phyloP scores from a whole-genome alignment of 2,888 invertebrate genomes.

The Xylocampa areola region DNA sequence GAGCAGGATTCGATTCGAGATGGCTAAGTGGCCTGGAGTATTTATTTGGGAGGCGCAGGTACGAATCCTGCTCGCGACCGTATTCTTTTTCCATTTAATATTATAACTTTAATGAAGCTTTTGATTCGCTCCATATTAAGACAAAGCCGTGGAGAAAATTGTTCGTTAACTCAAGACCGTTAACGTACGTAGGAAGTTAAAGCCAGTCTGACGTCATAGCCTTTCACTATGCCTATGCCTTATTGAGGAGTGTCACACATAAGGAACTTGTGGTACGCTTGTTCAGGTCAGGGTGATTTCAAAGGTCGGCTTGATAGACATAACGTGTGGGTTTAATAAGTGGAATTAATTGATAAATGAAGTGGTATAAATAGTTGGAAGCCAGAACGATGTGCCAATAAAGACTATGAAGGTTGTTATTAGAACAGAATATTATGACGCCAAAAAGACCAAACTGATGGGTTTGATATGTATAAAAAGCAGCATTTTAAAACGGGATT shows the following conservation, averaged over 20 bases:
- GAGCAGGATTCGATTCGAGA: no score
- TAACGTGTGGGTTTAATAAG: slow-evolving; percentile 12
- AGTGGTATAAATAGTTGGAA: slow-evolving; percentile 2
- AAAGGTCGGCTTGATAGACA: slow-evolving; percentile 32
- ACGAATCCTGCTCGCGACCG: no score
- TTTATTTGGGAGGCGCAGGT: no score
- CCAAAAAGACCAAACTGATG: no score
- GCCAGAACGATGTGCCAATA: background rate
- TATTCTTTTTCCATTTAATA: no score
- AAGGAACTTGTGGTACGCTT: slow-evolving; percentile 19
- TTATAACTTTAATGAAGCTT: no score
- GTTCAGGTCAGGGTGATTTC: slow-evolving; percentile 22
- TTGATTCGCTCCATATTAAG: no score
- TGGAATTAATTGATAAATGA: slow-evolving; percentile 12
- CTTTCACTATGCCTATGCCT: slow-evolving; percentile 36
- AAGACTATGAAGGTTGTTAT: background rate
- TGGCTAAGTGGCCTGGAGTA: no score
- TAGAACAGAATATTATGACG: no score
- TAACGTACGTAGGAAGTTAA: slow-evolving; percentile 36
- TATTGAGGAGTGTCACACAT: slow-evolving; percentile 44
- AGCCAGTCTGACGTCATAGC: slow-evolving; percentile 41
- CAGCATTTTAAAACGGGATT: no score
- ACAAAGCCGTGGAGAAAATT: no score
- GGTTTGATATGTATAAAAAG: no score
- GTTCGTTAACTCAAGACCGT: slow-evolving; percentile 31